A percentile compares a stretch with the other conserved stretches of the same genome.
These are phyloP conservation scores for Bombus affinis DNA, from an alignment of 1,140 invertebrate genomes.

Conservation along the genomic window DNA sequence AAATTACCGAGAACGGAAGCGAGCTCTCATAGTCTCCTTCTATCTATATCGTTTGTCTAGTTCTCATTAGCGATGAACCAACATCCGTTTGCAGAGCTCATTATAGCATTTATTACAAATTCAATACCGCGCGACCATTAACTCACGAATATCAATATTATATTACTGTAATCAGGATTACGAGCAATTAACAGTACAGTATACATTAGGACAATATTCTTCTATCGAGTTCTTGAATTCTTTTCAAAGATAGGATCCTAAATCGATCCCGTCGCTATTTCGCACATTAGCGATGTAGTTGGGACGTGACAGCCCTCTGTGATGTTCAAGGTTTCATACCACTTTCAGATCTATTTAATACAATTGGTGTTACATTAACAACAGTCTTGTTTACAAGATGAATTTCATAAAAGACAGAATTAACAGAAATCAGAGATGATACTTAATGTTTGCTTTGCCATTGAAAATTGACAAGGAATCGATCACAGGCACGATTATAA, in stretches of 20 bases:
- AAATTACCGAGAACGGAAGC: slow-evolving; percentile 11
- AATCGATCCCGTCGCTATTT: neutral
- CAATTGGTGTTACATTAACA: neutral
- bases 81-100: slow-evolving; percentile 14
- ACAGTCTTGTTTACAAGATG: neutral
- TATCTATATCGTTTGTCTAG: slow-evolving; percentile 11
- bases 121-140: slow-evolving; percentile 2
- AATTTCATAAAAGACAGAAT: neutral
- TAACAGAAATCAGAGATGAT: neutral
- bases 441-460: neutral
- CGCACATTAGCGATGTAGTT: neutral
- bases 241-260: neutral
- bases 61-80: slow-evolving; percentile 20
- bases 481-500: neutral
- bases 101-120: slow-evolving; percentile 28
- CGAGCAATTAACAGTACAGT: neutral
- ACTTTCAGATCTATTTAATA: neutral
- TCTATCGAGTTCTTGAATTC: neutral
- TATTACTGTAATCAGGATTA: neutral
- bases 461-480: neutral
- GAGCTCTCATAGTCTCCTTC: neutral
- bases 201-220: neutral
- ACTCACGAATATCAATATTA: neutral
- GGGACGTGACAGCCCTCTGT: neutral
- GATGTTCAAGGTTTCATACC: neutral